Evolutionary conservation across 2,888 invertebrate genomes (phyloP).

Genomic region (Drosophila demipolita): DNA sequence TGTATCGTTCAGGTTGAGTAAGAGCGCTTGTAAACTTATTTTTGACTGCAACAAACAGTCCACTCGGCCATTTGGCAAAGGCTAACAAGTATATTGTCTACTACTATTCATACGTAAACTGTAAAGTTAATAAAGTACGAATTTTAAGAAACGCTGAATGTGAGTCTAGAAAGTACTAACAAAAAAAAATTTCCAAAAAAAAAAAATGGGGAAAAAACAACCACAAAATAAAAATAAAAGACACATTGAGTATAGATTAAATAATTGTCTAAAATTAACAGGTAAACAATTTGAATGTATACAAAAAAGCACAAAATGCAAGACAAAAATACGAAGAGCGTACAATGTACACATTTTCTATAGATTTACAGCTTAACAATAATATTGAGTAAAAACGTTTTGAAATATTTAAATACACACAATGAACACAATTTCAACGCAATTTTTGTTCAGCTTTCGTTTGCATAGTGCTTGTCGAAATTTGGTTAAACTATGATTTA

Average conservation of each 20-base stretch:
- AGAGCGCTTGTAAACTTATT: constrained; percentile 35
- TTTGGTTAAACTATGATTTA: constrained; percentile 35
- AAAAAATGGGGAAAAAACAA: constrained; percentile 1
- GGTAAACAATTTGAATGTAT: constrained; percentile 38
- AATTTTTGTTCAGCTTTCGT: constrained; percentile 53
- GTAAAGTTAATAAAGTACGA: constrained; percentile 79
- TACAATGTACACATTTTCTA: constrained; percentile 56
- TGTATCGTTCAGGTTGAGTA: constrained; percentile 31
- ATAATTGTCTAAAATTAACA: constrained; percentile 52
- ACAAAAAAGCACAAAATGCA: constrained; percentile 22
- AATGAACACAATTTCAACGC: constrained; percentile 19
- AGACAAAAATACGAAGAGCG: background rate
- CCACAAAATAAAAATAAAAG: constrained; percentile 13
- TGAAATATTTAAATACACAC: constrained; percentile 7
- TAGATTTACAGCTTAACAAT: constrained; percentile 62
- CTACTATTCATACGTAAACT: constrained; percentile 71
- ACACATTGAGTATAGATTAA: constrained; percentile 61
- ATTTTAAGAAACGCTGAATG: constrained; percentile 82
- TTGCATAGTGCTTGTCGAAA: constrained; percentile 67
- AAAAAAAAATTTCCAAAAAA: constrained; percentile 2
- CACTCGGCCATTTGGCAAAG: constrained; percentile 23
- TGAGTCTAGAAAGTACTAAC: constrained; percentile 76
- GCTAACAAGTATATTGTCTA: constrained; percentile 41
- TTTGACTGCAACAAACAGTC: constrained; percentile 30
- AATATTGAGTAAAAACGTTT: constrained; percentile 21